phyloP scores from a whole-genome alignment of 1,140 invertebrate genomes.

The Hyles vespertilio region DNA sequence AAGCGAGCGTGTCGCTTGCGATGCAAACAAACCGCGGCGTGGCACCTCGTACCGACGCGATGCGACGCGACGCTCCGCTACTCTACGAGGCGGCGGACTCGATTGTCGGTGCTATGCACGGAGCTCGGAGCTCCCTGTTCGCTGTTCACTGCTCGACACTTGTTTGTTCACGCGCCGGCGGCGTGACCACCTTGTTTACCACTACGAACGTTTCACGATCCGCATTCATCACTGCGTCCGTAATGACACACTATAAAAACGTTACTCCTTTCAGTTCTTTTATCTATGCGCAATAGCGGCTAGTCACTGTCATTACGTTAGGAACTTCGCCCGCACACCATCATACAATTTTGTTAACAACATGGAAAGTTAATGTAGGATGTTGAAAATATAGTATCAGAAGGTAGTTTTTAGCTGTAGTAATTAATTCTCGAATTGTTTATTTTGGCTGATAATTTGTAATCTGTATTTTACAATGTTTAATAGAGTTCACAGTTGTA shows the following conservation, averaged over 20 bases:
- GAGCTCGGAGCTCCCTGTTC: constrained; percentile 31
- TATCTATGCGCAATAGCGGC: not conserved
- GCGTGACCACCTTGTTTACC: constrained; percentile 70
- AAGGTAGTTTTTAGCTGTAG: too few relatives aligned
- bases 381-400: too few relatives aligned
- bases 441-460: too few relatives aligned
- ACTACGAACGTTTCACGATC: constrained; percentile 49
- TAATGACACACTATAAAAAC: constrained; percentile 23
- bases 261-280: constrained; percentile 7
- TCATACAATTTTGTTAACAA: too few relatives aligned
- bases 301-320: not conserved
- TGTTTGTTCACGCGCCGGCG: constrained; percentile 70
- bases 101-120: not conserved
- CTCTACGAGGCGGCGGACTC: constrained; percentile 1
- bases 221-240: constrained; percentile 43
- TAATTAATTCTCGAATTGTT: too few relatives aligned
- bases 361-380: too few relatives aligned
- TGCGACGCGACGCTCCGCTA: not conserved
- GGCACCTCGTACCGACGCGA: not conserved
- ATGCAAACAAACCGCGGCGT: not conserved
- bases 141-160: constrained; percentile 49
- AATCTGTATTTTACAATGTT: too few relatives aligned
- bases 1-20: not conserved
- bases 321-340: too few relatives aligned
- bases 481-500: too few relatives aligned